phyloP scores from a whole-genome alignment of 1,140 invertebrate genomes.

The Monomorium pharaonis region DNA sequence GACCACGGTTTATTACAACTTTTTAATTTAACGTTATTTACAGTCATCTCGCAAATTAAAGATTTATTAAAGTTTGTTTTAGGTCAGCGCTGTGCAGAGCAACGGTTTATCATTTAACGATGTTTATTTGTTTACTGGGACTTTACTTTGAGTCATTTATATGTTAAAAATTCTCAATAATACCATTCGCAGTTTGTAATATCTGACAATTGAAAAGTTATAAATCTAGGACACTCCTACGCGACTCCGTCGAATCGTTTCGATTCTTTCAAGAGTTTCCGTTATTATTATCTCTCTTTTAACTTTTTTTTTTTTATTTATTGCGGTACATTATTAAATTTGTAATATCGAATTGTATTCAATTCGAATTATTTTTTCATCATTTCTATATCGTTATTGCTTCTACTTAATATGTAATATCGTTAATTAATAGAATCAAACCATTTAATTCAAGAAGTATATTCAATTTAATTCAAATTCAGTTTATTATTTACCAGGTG shows the following conservation, averaged over 20 bases:
- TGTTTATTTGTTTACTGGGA: not conserved
- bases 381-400: too few relatives aligned
- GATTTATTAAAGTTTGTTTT: constrained; percentile 15
- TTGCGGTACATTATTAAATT: not conserved
- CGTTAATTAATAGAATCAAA: too few relatives aligned
- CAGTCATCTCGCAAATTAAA: constrained; percentile 26
- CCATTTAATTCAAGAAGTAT: too few relatives aligned
- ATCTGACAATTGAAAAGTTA: not conserved
- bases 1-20: constrained; percentile 33
- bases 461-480: too few relatives aligned
- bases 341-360: too few relatives aligned
- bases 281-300: not conserved
- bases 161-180: not conserved
- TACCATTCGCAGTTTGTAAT: not conserved
- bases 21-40: constrained; percentile 38
- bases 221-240: not conserved
- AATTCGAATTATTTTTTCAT: too few relatives aligned
- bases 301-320: not conserved
- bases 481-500: too few relatives aligned
- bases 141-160: not conserved
- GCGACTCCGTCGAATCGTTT: not conserved
- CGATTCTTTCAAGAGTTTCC: not conserved
- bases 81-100: not conserved
- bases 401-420: too few relatives aligned
- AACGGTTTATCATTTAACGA: constrained; percentile 7